phyloP scores from a whole-genome alignment of 2,888 invertebrate species.

The Anthrax anthrax region DNA sequence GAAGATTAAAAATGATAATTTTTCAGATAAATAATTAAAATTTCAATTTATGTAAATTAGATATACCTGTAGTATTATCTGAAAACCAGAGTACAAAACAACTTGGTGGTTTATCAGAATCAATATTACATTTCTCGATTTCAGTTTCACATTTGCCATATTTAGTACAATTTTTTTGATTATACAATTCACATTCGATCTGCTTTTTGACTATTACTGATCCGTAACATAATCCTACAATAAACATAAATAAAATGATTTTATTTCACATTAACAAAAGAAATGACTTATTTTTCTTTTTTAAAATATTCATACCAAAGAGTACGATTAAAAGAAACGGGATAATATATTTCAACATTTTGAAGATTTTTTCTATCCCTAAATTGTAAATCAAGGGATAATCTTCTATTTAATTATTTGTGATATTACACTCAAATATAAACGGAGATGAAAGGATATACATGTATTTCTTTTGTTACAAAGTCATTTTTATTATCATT shows the following conservation, averaged over 20 bases:
- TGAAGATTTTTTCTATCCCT: not conserved
- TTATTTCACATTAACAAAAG: no score
- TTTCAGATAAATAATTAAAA: not conserved
- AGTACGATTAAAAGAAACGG: not conserved
- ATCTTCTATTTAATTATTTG: no score
- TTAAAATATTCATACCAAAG: not conserved
- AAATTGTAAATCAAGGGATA: no score
- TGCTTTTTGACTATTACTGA: conserved; percentile 7
- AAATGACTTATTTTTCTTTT: not conserved
- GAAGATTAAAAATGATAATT: not conserved
- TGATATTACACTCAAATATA: no score
- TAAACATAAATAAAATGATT: not conserved
- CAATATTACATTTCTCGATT: conserved; percentile 36
- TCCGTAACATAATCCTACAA: not conserved
- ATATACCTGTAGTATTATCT: conserved; percentile 46
- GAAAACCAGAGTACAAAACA: conserved; percentile 75
- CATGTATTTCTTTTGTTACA: no score
- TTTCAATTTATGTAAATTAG: not conserved
- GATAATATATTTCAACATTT: not conserved
- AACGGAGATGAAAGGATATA: no score
- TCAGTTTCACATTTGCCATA: conserved; percentile 40
- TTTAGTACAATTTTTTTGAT: conserved; percentile 24
- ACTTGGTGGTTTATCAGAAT: conserved; percentile 46
- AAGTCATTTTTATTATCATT: no score
- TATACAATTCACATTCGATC: conserved; percentile 28